These are phyloP conservation scores for Mallateleia sp. DNA, from an alignment of 2,888 invertebrate species.

Conservation along the genomic window DNA sequence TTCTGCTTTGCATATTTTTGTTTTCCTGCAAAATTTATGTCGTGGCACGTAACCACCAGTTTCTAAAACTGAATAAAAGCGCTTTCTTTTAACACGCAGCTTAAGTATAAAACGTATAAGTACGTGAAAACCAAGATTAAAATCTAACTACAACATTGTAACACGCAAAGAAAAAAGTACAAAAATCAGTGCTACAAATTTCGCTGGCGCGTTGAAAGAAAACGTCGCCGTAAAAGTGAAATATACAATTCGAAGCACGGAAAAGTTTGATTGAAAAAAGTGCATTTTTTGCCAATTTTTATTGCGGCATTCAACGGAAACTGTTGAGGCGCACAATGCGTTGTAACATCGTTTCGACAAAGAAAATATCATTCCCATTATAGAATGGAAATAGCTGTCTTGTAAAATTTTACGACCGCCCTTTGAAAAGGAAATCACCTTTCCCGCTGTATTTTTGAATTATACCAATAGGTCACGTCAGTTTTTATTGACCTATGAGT, in stretches of 20 bases:
- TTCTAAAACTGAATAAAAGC: constrained; percentile 29
- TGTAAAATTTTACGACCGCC: constrained; percentile 45
- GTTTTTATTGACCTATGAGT: too few relatives aligned
- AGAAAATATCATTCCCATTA: constrained; percentile 47
- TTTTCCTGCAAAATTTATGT: constrained; percentile 64
- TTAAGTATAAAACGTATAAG: constrained; percentile 54
- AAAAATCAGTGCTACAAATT: constrained; percentile 27
- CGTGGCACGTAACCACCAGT: constrained; percentile 3
- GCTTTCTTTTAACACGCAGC: constrained; percentile 48
- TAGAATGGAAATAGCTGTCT: constrained; percentile 51
- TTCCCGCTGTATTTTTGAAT: constrained; percentile 20
- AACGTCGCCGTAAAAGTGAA: constrained; percentile 30
- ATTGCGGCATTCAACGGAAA: constrained; percentile 22
- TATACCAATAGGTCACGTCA: not conserved
- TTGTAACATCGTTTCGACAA: constrained; percentile 19
- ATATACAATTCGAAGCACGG: constrained; percentile 35
- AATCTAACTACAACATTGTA: not conserved
- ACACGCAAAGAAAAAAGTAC: not conserved
- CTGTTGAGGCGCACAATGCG: constrained; percentile 12
- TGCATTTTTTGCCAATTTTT: constrained; percentile 51
- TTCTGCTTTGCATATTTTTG: constrained; percentile 56
- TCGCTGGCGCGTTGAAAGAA: not conserved
- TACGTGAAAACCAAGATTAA: constrained; percentile 51
- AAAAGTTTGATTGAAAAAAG: constrained; percentile 40
- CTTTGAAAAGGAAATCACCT: constrained; percentile 28